Evolutionary conservation across 2,797 vertebrate genomes (phyloP).

Genomic region (Mus caroli): DNA sequence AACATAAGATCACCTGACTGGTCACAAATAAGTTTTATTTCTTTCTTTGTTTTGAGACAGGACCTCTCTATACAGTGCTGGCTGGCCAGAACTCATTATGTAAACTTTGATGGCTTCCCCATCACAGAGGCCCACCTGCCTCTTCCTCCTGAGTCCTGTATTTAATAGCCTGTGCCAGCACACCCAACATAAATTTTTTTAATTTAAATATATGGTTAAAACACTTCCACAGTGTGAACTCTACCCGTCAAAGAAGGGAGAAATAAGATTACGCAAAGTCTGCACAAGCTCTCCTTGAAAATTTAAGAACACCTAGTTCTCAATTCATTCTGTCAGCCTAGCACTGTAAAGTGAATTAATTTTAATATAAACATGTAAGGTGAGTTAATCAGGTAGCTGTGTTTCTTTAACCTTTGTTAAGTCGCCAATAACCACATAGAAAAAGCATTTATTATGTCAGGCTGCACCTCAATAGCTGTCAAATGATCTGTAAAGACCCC

Average conservation of each 20-base stretch:
- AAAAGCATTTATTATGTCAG: not conserved
- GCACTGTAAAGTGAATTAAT: not conserved
- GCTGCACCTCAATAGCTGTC: not conserved
- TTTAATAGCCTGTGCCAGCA: not conserved
- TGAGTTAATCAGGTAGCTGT: not conserved
- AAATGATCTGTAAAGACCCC: not conserved
- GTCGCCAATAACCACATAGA: not conserved
- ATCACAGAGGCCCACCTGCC: not conserved
- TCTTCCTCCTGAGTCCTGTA: not conserved
- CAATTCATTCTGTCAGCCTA: not conserved
- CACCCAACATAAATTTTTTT: not conserved
- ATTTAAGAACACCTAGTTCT: not conserved
- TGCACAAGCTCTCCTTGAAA: not conserved
- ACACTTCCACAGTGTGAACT: not conserved
- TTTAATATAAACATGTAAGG: not conserved
- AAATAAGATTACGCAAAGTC: not conserved
- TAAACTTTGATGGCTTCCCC: not conserved
- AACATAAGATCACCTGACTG: not conserved
- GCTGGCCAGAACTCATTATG: not conserved
- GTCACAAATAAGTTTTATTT: not conserved
- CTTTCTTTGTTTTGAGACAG: not conserved
- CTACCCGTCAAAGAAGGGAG: not conserved
- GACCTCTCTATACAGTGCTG: not conserved
- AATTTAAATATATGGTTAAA: conserved; percentile 10
- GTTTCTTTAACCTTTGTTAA: not conserved